Evolutionary conservation across 2,797 vertebrate genomes (phyloP), one percentile per base, ranked within the genome.

Genomic region (Characodon lateralis): DNA sequence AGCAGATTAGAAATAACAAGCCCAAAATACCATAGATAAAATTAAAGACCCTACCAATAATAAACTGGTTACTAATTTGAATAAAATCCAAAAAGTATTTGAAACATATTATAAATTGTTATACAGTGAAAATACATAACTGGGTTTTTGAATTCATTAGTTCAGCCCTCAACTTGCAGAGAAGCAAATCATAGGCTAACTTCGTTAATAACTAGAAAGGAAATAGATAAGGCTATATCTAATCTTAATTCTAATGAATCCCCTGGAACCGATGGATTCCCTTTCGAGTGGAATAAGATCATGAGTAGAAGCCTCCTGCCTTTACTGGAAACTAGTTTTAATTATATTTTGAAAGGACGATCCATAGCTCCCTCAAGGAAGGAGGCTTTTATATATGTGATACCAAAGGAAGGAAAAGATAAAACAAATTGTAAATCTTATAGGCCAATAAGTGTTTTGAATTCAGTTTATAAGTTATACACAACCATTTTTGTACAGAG

Each of bases 361-460:
- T 35, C 31, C 31, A 35, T 35, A 35, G 31, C 31, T 35, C 31
- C 31, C 31, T 35, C 31, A 35, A 2, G 31, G 31, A 72, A 20
- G 28, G 71, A 39, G 50, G 71, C 71, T 10, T 72, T 72, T 12
- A 72, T 41, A 55, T 72, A 22, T 6, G 51, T 72, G 0, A 41
- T 72, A 20, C 69, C 48, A 20, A 71, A 51, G 69, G 5, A 51
- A 18, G 70, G 24, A 24, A 72, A 55, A 5, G 53, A 58, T 41
- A 72, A 24, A 31, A 24, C 4, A n/a, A 18, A 74, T 18, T 63
- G 56, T 22, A 61, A 74, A 35, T 3, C 3, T 0, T 74, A 51
- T 50, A 31, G 72, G 14, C 72, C 72, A 22, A 61, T 63, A 35
- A 65, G 59, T 14, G 46, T 65, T 24, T 39, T 74, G 18, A 74